These are phyloP conservation scores for Molossus alvarezi DNA, from an alignment of 2,797 vertebrate genomes.

Conservation along the genomic window DNA sequence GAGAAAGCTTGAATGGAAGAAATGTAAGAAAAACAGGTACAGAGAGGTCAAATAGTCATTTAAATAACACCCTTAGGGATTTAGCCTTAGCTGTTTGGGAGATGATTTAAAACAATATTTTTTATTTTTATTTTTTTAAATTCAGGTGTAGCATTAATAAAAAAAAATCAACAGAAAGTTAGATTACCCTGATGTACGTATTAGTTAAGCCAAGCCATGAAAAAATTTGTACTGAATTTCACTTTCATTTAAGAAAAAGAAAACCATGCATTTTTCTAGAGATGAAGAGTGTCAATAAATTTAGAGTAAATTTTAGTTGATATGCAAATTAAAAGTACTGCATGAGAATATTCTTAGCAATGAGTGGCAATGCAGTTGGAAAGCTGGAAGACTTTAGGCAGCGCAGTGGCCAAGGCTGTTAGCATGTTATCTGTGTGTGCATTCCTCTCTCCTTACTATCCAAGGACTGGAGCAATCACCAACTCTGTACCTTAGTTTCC, in stretches of 20 bases:
- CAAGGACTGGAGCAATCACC: neutral
- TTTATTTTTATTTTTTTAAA: neutral
- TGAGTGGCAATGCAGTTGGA: neutral
- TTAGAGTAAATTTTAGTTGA: conserved; percentile 30
- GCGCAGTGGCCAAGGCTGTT: neutral
- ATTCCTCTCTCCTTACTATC: neutral
- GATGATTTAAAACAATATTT: conserved; percentile 60
- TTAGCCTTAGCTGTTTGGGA: neutral
- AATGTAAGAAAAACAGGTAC: neutral
- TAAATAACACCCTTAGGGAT: neutral
- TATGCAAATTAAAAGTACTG: neutral
- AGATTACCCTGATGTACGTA: conserved; percentile 11
- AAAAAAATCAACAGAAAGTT: conserved; percentile 39
- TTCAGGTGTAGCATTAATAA: conserved; percentile 38
- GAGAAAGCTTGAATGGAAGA: neutral
- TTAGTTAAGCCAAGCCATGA: neutral
- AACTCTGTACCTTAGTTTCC: neutral
- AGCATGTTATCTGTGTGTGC: neutral
- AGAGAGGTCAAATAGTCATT: neutral
- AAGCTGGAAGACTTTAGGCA: neutral
- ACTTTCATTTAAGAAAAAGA: conserved; percentile 8
- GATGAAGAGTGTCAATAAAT: conserved; percentile 48
- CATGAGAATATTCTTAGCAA: neutral
- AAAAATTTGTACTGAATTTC: conserved; percentile 28
- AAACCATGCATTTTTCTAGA: neutral